phyloP scores from a whole-genome alignment of 2,113 vertebrate genomes.

The Arothron firmamentum region DNA sequence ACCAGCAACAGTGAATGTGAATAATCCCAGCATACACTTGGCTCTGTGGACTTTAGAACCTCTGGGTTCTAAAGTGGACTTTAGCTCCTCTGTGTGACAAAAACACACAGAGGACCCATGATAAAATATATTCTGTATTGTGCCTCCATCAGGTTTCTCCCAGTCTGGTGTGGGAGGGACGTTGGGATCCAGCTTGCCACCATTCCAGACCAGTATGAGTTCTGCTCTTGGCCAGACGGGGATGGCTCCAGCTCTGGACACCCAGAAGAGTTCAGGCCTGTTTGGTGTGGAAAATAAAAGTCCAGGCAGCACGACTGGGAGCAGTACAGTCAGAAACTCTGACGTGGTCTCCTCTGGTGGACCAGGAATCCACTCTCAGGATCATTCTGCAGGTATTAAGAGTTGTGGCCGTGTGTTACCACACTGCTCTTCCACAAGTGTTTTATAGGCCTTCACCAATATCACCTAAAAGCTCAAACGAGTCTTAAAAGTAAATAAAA shows the following conservation, averaged over 20 bases:
- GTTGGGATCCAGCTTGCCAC: constrained; percentile 59
- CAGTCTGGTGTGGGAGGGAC: constrained; percentile 67
- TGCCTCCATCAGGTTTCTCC: constrained; percentile 61
- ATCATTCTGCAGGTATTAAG: constrained; percentile 63
- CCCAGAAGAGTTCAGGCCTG: constrained; percentile 60
- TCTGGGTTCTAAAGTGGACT: background rate
- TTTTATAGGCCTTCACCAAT: too few species aligned
- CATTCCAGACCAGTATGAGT: constrained; percentile 65
- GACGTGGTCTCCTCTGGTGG: constrained; percentile 54
- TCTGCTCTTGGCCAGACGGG: constrained; percentile 45
- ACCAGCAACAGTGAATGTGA: too few species aligned
- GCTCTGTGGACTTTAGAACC: too few species aligned
- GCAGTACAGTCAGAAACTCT: constrained; percentile 57
- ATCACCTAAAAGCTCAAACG: too few species aligned
- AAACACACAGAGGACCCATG: background rate
- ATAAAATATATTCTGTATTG: background rate
- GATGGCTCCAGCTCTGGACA: constrained; percentile 48
- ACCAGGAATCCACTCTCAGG: constrained; percentile 53
- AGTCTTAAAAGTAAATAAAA: too few species aligned
- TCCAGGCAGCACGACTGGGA: constrained; percentile 48
- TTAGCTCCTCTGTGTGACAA: too few species aligned
- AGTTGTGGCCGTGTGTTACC: too few species aligned
- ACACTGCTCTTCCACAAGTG: too few species aligned
- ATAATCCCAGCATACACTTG: too few species aligned
- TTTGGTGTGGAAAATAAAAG: constrained; percentile 61